phyloP scores from a whole-genome alignment of 2,113 vertebrate species.

The Semicossyphus pulcher region DNA sequence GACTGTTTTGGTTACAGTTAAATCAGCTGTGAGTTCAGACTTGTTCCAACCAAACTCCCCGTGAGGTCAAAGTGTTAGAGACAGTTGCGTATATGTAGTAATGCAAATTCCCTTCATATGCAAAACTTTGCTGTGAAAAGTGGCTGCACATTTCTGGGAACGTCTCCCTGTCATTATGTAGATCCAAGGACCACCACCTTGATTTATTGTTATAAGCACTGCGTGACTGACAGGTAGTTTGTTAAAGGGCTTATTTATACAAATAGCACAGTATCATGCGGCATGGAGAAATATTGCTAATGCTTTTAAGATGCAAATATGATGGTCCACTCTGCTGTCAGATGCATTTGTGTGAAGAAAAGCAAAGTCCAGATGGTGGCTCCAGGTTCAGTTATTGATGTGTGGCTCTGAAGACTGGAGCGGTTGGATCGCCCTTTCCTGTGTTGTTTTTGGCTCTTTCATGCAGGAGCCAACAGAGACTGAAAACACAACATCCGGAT shows the following conservation, averaged over 20 bases:
- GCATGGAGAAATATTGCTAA: constrained; percentile 41
- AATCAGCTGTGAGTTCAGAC: constrained; percentile 57
- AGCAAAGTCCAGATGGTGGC: constrained; percentile 60
- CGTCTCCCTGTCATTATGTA: constrained; percentile 9
- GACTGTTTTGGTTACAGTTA: constrained; percentile 45
- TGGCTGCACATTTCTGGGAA: not conserved
- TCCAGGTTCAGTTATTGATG: constrained; percentile 64
- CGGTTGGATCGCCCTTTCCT: constrained; percentile 18
- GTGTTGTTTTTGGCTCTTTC: constrained; percentile 55
- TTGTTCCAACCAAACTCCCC: constrained; percentile 43
- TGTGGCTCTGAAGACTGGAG: constrained; percentile 43
- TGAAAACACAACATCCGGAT: constrained; percentile 43
- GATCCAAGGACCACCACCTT: constrained; percentile 1
- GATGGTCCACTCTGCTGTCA: constrained; percentile 1
- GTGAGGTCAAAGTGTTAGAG: constrained; percentile 51
- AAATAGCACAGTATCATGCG: constrained; percentile 41
- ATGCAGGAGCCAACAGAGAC: constrained; percentile 27
- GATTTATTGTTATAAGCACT: constrained; percentile 1
- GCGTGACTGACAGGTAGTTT: constrained; percentile 55
- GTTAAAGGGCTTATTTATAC: constrained; percentile 58
- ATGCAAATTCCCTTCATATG: constrained; percentile 82
- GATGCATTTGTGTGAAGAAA: constrained; percentile 47
- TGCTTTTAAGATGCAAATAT: constrained; percentile 75
- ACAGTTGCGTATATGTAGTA: constrained; percentile 59
- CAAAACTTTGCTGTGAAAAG: constrained; percentile 61